Evolutionary conservation across 2,797 vertebrate species (phyloP), one percentile per base, ranked within the genome.

Genomic region (Silurus lanzhouensis): DNA sequence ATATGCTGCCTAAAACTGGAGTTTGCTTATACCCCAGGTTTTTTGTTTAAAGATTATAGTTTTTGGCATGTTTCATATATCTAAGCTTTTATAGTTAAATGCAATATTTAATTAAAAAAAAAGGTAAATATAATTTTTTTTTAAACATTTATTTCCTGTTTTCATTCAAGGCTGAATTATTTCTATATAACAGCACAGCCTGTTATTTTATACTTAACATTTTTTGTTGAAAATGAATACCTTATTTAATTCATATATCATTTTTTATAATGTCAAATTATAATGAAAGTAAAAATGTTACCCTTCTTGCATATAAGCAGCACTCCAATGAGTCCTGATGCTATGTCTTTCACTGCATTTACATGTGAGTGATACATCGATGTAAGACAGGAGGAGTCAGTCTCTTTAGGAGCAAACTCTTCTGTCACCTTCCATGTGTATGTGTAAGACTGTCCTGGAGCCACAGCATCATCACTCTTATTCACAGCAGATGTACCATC

Each of bases 261-360:
- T 1, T 13, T 6, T 72, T 52, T 13, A 3, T 71, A 58, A 58
- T 31, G 27, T 58, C 52, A 10, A 19, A 58, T 31, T 27, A 19
- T 19, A 27, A 57, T 60, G 27, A 60, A 31, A n/a, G 20, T 60
- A 38, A 61, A 14, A 61, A 78, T 64, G 7, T 72, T 72, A 83
- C 81, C 81, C 44, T 44, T 58, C 27, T 48, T 83, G 67, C 81
- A 96, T 0, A 94, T 95, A 58, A 96, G 93, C 44, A 96, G 90
- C 0, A 94, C 94, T 79, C 96, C 96, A 75, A 96, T 93, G 63
- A 96, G 94, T n/a, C 96, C 96, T 89, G 94, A 91, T 12, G 94
- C 94, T 88, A 96, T 95, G 88, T 96, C 96, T 88, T 92, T 92
- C 46, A 95, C 95, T 55, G 95, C 93, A 89, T 96, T 92, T 77